Evolutionary conservation across 2,113 vertebrate genomes (phyloP), one percentile per base, ranked within the genome.

Genomic region (Channa maculata): DNA sequence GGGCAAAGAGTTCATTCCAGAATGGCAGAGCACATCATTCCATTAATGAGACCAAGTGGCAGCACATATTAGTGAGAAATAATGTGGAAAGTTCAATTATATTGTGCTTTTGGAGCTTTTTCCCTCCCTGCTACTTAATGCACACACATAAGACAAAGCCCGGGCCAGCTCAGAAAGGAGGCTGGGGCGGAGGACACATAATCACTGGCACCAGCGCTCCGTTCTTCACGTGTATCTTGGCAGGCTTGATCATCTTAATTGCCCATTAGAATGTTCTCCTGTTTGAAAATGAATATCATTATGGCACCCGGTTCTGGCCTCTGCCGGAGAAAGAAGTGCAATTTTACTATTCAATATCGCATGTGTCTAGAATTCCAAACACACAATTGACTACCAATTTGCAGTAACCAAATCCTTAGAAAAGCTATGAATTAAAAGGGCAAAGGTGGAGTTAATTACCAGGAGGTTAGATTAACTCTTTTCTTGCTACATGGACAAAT

Each of bases 1-100:
- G 96, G 96, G 97, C 95, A 96, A 97, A 97, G 96, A 98, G 97
- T 98, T 99, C 98, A 98, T 97, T 96, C 95, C 95, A 94, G 95
- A 98, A 98, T 97, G 97, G 96, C 95, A 96, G 96, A 98, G 96
- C 96, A 96, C 96, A 96, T 97, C 96, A 96, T 96, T 96, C 95
- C 95, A 93, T 96, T 96, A 96, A 97, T 96, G 96, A 95, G 95
- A 95, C 93, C 92, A 95, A 96, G 95, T 94, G 95, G 94, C 90
- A 92, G 95, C 93, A 91, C 91, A 93, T 94, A 94, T 93, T 91
- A 94, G 92, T 82, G 86, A 93, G 94, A 95, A 94, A 95, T 93
- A 91, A 95, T 94, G 92, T 92, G 90, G 95, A 95, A 96, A 96
- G 94, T 96, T 96, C 94, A 93, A 81, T 96, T 96, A 96, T 95